phyloP scores from a whole-genome alignment of 2,113 vertebrate species.

The Cyrtonyx montezumae region DNA sequence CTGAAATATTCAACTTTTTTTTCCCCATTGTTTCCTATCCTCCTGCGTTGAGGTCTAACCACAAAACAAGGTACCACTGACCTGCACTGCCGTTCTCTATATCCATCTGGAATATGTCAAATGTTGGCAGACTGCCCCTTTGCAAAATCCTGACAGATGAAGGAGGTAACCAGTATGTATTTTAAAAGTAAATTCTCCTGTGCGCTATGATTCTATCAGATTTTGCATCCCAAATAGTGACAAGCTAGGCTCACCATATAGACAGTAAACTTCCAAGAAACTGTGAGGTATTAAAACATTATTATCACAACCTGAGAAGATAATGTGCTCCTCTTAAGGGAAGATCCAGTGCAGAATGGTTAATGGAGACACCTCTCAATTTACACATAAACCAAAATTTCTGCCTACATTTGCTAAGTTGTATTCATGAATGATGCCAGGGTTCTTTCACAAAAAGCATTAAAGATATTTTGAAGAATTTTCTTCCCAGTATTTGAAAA shows the following conservation, averaged over 20 bases:
- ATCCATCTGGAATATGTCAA: constrained; percentile 55
- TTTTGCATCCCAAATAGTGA: background rate
- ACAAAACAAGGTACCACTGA: constrained; percentile 55
- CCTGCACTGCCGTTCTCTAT: background rate
- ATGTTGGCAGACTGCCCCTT: constrained; percentile 12
- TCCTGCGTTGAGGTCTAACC: constrained; percentile 47
- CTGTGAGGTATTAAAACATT: background rate
- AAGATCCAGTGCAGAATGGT: background rate
- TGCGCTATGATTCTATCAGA: background rate
- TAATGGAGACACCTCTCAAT: background rate
- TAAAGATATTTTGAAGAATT: background rate
- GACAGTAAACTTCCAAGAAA: background rate
- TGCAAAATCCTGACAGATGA: background rate
- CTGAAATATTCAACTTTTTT: background rate
- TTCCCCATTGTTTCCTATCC: constrained; percentile 49
- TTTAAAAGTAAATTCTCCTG: background rate
- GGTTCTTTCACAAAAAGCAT: background rate
- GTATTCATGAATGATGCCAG: rapidly evolving
- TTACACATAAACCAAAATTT: background rate
- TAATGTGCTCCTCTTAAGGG: background rate
- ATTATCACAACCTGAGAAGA: background rate
- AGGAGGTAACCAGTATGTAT: background rate
- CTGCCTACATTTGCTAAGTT: background rate
- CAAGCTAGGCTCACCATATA: background rate
- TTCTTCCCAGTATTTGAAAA: background rate